Conservation (phyloP, 1,140 invertebrate genomes). For the Drosophila quadrilineata region DNA sequence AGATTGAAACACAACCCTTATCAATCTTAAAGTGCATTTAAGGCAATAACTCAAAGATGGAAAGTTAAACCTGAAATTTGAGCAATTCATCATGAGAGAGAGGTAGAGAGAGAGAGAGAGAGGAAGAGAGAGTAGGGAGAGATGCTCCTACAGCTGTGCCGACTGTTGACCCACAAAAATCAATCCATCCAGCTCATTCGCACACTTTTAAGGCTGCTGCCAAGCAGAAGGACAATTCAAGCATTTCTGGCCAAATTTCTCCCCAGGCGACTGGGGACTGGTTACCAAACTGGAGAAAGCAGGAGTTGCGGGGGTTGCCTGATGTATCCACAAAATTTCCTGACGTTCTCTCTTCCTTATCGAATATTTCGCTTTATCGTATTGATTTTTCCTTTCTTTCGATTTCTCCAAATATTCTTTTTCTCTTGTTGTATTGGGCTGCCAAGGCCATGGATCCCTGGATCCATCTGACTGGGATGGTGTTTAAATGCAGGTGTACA, state of each 20-base stretch:
- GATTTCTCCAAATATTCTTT: slow-evolving; percentile 3
- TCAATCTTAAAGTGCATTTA: too few relatives aligned
- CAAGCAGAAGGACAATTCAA: not conserved
- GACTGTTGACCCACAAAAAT: slow-evolving; percentile 3
- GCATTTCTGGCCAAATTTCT: not conserved
- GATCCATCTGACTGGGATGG: too few relatives aligned
- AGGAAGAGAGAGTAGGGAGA: too few relatives aligned
- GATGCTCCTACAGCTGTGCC: too few relatives aligned
- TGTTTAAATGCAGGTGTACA: not conserved
- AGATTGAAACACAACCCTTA: too few relatives aligned
- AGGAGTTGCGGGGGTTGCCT: too few relatives aligned
- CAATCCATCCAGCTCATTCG: not conserved
- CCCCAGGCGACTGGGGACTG: not conserved
- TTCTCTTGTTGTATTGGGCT: slow-evolving; percentile 8
- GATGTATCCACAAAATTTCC: slow-evolving; percentile 12
- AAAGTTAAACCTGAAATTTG: too few relatives aligned
- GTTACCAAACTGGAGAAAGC: slow-evolving; percentile 9
- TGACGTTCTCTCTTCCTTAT: slow-evolving; percentile 4
- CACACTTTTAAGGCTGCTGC: not conserved
- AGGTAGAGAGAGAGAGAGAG: too few relatives aligned
- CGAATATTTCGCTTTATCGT: too few relatives aligned
- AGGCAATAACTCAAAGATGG: too few relatives aligned
- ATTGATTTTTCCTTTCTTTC: too few relatives aligned
- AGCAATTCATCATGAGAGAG: too few relatives aligned
- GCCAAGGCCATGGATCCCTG: slow-evolving; percentile 5